Evolutionary conservation across 92 coral and sea anemone genomes (phyloP).

Genomic region (Parazoanthus atlanticus): DNA sequence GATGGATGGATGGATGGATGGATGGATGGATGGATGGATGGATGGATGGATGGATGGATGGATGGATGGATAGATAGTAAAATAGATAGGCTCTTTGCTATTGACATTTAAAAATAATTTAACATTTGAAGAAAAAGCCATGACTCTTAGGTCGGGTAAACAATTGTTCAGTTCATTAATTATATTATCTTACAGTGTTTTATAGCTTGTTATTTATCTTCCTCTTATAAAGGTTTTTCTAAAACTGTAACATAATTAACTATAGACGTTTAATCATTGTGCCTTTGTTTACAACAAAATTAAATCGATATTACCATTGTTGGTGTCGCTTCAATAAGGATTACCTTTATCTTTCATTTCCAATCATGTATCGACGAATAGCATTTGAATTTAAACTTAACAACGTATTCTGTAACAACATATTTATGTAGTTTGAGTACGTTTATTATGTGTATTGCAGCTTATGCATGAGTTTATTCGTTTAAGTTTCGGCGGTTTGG

Average conservation of each 20-base stretch:
- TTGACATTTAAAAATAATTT: neutral
- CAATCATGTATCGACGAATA: neutral
- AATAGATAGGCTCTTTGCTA: neutral
- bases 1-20: too few relatives aligned
- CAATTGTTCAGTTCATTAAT: neutral
- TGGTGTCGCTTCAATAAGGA: conserved; percentile 4
- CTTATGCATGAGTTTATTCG: neutral
- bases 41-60: neutral
- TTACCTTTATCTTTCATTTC: neutral
- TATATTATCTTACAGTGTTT: neutral
- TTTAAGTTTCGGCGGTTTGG: neutral
- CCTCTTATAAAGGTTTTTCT: neutral
- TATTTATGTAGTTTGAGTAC: neutral
- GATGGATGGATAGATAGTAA: neutral
- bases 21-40: too few relatives aligned
- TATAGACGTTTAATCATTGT: neutral
- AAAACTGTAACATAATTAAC: neutral
- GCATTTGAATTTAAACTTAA: neutral
- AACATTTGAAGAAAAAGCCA: neutral
- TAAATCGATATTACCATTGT: conserved; percentile 12
- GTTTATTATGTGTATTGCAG: neutral
- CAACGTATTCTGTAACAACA: neutral
- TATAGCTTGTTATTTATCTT: neutral
- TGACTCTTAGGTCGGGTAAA: neutral
- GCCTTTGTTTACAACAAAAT: neutral